Percentiles rank a stretch among this genome's conserved stretches.
Conservation (phyloP, 2,888 invertebrate species). For the Drosophila helvetica region DNA sequence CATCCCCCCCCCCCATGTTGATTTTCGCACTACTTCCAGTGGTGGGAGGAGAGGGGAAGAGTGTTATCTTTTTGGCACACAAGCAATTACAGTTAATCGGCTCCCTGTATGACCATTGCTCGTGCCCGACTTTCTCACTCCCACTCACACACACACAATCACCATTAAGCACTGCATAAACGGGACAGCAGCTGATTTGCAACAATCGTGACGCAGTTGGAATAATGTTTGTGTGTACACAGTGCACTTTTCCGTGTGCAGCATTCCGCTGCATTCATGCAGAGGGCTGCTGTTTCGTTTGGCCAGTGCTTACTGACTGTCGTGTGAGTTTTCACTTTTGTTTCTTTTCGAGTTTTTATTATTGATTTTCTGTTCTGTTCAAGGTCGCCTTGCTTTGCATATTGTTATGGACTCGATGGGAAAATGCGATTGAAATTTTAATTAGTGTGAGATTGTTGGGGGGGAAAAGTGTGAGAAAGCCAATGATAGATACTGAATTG, state of each 20-base stretch:
- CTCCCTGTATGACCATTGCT: background rate
- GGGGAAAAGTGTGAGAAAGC: background rate
- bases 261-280: constrained; percentile 12
- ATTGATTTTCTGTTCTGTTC: constrained; percentile 46
- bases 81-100: constrained; percentile 9
- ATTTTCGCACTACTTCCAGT: background rate
- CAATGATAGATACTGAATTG: background rate
- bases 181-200: too few species aligned
- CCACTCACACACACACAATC: constrained; percentile 5
- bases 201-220: too few species aligned
- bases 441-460: constrained; percentile 5
- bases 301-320: constrained; percentile 4
- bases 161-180: background rate
- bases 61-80: background rate
- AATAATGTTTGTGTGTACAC: too few species aligned
- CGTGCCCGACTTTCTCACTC: constrained; percentile 2
- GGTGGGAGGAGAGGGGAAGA: background rate
- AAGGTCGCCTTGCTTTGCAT: constrained; percentile 43
- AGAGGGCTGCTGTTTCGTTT: background rate
- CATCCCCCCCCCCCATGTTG: background rate
- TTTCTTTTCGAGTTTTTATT: constrained; percentile 45
- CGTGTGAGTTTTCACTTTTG: constrained; percentile 39
- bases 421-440: constrained; percentile 23
- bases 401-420: constrained; percentile 3
- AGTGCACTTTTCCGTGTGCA: too few species aligned